Evolutionary conservation across 2,113 vertebrate genomes (phyloP).

Genomic region (Zosterops hypoxanthus): DNA sequence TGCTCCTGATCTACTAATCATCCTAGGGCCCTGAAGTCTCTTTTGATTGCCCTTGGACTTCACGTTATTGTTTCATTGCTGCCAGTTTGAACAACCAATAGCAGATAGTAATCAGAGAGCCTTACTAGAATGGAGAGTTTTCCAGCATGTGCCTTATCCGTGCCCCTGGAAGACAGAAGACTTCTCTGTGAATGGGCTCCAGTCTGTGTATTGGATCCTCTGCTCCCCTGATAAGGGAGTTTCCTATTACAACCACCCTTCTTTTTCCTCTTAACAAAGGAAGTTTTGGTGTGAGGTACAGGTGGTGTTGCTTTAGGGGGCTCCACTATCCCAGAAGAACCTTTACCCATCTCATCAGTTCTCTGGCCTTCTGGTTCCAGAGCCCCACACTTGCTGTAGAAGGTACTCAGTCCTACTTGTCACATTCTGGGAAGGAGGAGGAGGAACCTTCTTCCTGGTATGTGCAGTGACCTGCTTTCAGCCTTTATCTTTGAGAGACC

Average conservation of each 20-base stretch:
- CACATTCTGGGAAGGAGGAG: too few species aligned
- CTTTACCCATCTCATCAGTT: too few species aligned
- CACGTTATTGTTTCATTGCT: neutral
- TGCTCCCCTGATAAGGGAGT: neutral
- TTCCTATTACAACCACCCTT: too few species aligned
- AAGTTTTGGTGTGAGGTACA: neutral
- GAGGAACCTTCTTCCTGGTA: too few species aligned
- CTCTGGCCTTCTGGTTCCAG: too few species aligned
- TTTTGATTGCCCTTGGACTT: neutral
- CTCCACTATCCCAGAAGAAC: neutral
- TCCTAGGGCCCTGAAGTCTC: neutral
- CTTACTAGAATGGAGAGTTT: neutral
- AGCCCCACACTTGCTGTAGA: too few species aligned
- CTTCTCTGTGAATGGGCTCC: neutral
- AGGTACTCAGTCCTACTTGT: too few species aligned
- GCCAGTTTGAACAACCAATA: neutral
- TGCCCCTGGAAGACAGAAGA: neutral
- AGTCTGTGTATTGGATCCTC: neutral
- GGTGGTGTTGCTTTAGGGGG: neutral
- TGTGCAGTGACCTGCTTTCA: too few species aligned
- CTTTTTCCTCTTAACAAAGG: neutral
- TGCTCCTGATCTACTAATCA: neutral
- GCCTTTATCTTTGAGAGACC: too few species aligned
- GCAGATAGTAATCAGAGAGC: neutral
- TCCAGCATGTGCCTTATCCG: fast-evolving